These are phyloP conservation scores for Drosophila pachea DNA, from an alignment of 1,140 invertebrate genomes.

Conservation along the genomic window DNA sequence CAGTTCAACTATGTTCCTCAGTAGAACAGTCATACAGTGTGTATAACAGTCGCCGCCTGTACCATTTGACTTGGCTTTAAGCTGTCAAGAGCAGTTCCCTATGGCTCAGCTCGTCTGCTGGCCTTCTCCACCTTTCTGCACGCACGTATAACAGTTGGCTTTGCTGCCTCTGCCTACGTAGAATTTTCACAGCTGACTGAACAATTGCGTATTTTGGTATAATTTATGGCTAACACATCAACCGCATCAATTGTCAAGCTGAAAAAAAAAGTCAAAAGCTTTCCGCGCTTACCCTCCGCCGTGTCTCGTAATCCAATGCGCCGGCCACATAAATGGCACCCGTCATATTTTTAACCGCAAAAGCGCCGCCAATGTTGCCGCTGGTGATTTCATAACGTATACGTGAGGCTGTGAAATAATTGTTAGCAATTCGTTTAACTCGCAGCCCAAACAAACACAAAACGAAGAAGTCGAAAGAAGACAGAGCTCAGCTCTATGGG, in stretches of 20 bases:
- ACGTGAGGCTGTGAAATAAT: slow-evolving; percentile 88
- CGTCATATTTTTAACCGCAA: slow-evolving; percentile 98
- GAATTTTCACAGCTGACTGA: slow-evolving; percentile 71
- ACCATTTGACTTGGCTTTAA: too few species aligned
- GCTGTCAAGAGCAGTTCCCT: too few species aligned
- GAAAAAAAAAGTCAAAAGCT: background rate
- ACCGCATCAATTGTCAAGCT: slow-evolving; percentile 27
- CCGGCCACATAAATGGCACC: slow-evolving; percentile 98
- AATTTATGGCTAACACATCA: slow-evolving; percentile 17
- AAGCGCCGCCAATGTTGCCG: slow-evolving; percentile 98
- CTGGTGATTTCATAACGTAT: slow-evolving; percentile 99
- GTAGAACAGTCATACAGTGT: too few species aligned
- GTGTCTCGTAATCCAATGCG: slow-evolving; percentile 94
- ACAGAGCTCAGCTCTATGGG: background rate
- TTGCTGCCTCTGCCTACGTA: slow-evolving; percentile 19
- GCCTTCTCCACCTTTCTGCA: background rate
- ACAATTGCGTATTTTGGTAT: slow-evolving; percentile 56
- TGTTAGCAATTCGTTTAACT: slow-evolving; percentile 40
- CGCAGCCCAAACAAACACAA: slow-evolving; percentile 8
- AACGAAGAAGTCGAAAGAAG: slow-evolving; percentile 9
- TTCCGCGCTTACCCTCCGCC: slow-evolving; percentile 87
- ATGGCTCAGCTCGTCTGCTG: too few species aligned
- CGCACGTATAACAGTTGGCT: background rate
- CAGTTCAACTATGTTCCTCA: too few species aligned
- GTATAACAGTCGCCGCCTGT: too few species aligned